phyloP scores from a whole-genome alignment of 2,797 vertebrate genomes.

The Alexandromys oeconomus region DNA sequence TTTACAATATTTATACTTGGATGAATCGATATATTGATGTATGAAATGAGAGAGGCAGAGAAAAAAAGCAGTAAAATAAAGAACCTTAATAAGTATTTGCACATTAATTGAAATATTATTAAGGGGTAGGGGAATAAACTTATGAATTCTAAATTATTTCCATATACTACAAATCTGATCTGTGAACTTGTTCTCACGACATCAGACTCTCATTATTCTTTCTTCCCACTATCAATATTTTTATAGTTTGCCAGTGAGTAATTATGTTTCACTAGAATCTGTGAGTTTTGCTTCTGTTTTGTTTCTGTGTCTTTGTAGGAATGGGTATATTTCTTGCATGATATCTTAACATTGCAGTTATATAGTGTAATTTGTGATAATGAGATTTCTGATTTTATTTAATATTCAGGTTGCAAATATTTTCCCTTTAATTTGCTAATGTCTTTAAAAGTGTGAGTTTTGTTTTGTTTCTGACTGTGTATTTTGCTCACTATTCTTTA shows the following conservation, averaged over 20 bases:
- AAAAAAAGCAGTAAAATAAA: not conserved
- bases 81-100: not conserved
- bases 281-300: not conserved
- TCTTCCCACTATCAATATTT: not conserved
- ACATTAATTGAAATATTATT: not conserved
- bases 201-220: not conserved
- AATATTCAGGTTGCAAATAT: not conserved
- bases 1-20: not conserved
- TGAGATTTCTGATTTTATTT: not conserved
- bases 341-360: not conserved
- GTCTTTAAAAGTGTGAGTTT: not conserved
- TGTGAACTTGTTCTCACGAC: not conserved
- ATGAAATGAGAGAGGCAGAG: not conserved
- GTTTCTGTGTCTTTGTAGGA: not conserved
- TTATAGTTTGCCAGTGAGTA: not conserved
- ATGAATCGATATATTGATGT: not conserved
- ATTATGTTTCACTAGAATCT: not conserved
- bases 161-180: not conserved
- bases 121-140: not conserved
- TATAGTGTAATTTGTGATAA: not conserved
- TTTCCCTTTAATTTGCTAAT: not conserved
- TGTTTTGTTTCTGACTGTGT: not conserved
- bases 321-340: not conserved
- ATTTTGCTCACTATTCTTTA: not conserved
- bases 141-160: not conserved